Evolutionary conservation across 2,113 vertebrate species (phyloP).

Genomic region (Castor canadensis): DNA sequence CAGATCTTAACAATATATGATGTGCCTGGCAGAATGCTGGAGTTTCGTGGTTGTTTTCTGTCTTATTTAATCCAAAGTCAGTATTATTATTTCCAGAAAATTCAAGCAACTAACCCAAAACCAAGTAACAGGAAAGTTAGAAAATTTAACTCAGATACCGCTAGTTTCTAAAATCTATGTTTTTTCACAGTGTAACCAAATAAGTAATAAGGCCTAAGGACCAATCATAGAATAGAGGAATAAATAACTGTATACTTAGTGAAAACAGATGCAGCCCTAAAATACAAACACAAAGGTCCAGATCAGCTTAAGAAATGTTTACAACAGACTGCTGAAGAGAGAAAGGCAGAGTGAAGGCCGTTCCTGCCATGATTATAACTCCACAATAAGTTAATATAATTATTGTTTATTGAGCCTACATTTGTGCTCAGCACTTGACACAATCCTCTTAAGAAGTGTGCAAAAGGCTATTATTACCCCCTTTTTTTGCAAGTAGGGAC

Average conservation of each 20-base stretch:
- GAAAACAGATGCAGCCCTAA: not conserved
- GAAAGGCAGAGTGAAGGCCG: conserved; percentile 27
- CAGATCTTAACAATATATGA: not conserved
- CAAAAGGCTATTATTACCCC: not conserved
- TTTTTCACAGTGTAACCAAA: not conserved
- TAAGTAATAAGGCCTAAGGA: not conserved
- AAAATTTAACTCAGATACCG: not conserved
- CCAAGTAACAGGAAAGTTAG: not conserved
- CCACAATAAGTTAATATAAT: conserved; percentile 28
- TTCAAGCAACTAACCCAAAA: not conserved
- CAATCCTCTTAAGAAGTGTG: not conserved
- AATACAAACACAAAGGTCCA: not conserved
- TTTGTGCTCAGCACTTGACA: not conserved
- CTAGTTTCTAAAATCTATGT: not conserved
- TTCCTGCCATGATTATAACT: not conserved
- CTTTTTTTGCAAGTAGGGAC: not conserved
- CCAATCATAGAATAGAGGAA: not conserved
- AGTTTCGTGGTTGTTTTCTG: not conserved
- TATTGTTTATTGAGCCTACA: conserved; percentile 48
- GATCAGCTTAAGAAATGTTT: not conserved
- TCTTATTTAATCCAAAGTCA: not conserved
- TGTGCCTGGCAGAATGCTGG: not conserved
- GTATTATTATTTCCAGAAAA: conserved; percentile 17
- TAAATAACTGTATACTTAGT: conserved; percentile 3
- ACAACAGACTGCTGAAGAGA: conserved; percentile 13